Base-by-base conservation (phyloP, 2,797 vertebrate genomes). In the Lithobates pipiens region DNA sequence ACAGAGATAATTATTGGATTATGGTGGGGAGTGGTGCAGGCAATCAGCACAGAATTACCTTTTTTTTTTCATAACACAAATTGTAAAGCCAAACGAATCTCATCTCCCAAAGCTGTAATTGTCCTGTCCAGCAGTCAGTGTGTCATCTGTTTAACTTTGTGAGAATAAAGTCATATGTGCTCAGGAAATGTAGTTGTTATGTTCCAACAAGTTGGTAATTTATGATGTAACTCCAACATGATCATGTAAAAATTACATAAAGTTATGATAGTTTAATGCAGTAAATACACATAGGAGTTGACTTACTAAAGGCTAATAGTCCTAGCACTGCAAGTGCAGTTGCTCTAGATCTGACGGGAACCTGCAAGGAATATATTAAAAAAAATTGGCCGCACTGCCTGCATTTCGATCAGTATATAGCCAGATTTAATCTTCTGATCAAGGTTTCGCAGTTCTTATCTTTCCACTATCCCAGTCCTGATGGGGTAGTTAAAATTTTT, bases 61-160 rank as follows among this genome's bases (percentile, higher is more conserved):
- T 71, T 69, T 68, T 80, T 70, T 32, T 32, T 32, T 32, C 32
- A 71, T 80, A 80, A 70, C 23, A 46, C 65, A 80, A 71, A 57
- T 80, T 71, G 67, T 18, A 34, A 36, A 50, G 67, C 23, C 69
- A 70, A 70, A 80, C 71, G 11, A 46, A 71, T 16, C 29, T 15
- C 67, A 54, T 8, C 29, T 80, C 67, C 67, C 42, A 68, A 69
- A 65, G 39, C 63, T 80, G 46, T 80, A 70, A 54, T 80, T 80
- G 67, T 46, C 42, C 46, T 25, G 23, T 69, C 65, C 63, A 79
- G 63, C 63, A 67, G 61, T 63, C 61, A 63, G 63, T 67, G 63
- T 67, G 63, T 68, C 77, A 69, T 61, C 25, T 80, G 27, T 80
- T 39, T 36, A 65, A 10, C 76, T 78, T 44, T 44, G 71, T 27